Evolutionary conservation across 2,888 invertebrate genomes (phyloP).

Genomic region (Eulithis testata): DNA sequence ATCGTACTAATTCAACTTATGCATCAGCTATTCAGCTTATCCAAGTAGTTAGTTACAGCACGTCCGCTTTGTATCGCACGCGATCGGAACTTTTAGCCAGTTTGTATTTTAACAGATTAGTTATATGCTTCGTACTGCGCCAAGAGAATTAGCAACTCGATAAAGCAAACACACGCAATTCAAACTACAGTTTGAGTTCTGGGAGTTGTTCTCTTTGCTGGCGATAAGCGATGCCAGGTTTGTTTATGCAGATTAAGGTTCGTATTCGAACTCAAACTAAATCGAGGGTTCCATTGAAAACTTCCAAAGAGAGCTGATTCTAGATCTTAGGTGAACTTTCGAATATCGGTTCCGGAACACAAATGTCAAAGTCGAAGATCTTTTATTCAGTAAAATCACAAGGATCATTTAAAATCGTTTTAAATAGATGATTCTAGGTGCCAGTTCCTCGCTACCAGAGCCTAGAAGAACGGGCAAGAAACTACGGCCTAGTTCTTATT

Average conservation of each 20-base stretch:
- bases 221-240: constrained; percentile 23
- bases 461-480: no score
- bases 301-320: neutral
- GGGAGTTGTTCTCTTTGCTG: constrained; percentile 33
- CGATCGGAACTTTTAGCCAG: constrained; percentile 41
- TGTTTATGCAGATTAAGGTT: constrained; percentile 15
- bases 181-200: constrained; percentile 34
- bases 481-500: no score
- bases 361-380: no score
- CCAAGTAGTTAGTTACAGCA: constrained; percentile 43
- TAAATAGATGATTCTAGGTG: no score
- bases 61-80: constrained; percentile 43
- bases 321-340: neutral
- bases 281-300: constrained; percentile 1
- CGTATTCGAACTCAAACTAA: constrained; percentile 7
- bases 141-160: constrained; percentile 52
- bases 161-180: constrained; percentile 55
- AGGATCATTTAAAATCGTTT: no score
- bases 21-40: constrained; percentile 44
- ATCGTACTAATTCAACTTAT: constrained; percentile 42
- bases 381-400: no score
- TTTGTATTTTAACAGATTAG: constrained; percentile 54
- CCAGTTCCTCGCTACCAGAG: no score
- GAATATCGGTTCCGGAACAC: no score
- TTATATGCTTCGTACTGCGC: constrained; percentile 41